These are phyloP conservation scores for Serranus cabrilla DNA, from an alignment of 2,797 vertebrate genomes.

Conservation along the genomic window DNA sequence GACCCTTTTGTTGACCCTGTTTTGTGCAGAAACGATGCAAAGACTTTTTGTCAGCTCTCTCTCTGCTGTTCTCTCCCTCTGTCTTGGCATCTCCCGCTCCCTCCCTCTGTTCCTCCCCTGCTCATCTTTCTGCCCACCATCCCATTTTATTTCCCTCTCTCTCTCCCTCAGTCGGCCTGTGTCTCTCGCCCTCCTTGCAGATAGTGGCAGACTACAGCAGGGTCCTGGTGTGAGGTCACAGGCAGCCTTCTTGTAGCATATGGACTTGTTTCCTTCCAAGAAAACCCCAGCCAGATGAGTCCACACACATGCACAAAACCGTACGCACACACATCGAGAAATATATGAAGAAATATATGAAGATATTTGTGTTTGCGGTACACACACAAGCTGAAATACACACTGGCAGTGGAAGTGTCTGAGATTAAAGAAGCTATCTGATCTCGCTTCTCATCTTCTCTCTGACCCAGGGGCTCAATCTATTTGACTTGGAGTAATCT, in stretches of 20 bases:
- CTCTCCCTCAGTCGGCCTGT: not conserved
- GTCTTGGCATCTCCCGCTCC: conserved; percentile 51
- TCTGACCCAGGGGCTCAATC: conserved; percentile 71
- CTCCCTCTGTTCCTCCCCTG: conserved; percentile 33
- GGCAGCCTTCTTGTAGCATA: conserved; percentile 86
- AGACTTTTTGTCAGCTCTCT: conserved; percentile 17
- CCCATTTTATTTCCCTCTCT: conserved; percentile 66
- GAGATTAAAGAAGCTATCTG: conserved; percentile 75
- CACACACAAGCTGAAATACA: conserved; percentile 17
- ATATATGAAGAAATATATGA: not conserved
- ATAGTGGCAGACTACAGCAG: conserved; percentile 69
- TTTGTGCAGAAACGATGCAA: not conserved
- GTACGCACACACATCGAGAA: not conserved
- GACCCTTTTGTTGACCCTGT: not conserved
- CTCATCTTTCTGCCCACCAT: conserved; percentile 41
- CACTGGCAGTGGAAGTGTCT: conserved; percentile 33
- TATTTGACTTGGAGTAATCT: conserved; percentile 78
- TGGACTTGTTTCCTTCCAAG: conserved; percentile 88
- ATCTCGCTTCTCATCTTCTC: conserved; percentile 75
- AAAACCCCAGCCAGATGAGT: conserved; percentile 89
- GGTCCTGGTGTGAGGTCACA: conserved; percentile 81
- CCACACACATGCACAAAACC: conserved; percentile 53
- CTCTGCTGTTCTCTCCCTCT: conserved; percentile 45
- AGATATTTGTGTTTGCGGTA: not conserved
- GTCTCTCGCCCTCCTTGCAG: conserved; percentile 64